Percentiles rank a stretch among this genome's conserved stretches.
phyloP scores from a whole-genome alignment of 2,888 invertebrate genomes.

The Luperina testacea region DNA sequence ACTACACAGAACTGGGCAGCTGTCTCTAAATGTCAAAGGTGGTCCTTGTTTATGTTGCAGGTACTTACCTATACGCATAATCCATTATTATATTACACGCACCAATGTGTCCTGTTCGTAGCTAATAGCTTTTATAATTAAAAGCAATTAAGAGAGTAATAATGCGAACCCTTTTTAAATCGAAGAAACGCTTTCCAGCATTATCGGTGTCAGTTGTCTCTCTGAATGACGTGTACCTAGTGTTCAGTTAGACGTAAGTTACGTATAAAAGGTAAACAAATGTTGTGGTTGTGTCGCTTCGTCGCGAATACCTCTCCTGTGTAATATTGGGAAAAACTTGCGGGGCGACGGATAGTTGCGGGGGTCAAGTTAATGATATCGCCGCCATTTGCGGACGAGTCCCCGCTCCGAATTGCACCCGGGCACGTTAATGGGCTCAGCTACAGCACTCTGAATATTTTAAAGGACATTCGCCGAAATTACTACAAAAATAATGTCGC shows the following conservation, averaged over 20 bases:
- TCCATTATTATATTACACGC: conserved; percentile 39
- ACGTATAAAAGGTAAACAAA: conserved; percentile 71
- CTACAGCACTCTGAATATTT: conserved; percentile 89
- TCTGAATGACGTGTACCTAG: conserved; percentile 62
- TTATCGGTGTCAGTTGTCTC: conserved; percentile 29
- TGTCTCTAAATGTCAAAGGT: conserved; percentile 44
- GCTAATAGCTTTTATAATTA: conserved; percentile 55
- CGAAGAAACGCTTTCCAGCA: conserved; percentile 46
- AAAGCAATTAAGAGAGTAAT: conserved; percentile 53
- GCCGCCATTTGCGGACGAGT: conserved; percentile 88
- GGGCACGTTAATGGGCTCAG: conserved; percentile 88
- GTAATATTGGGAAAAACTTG: conserved; percentile 89
- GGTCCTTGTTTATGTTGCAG: conserved; percentile 6
- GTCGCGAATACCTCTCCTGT: conserved; percentile 82
- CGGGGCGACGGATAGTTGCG: conserved; percentile 85
- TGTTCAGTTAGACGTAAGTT: conserved; percentile 63
- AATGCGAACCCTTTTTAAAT: conserved; percentile 56
- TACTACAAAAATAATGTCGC: conserved; percentile 90
- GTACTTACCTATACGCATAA: neutral
- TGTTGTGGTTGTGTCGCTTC: conserved; percentile 72
- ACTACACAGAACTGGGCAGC: conserved; percentile 20
- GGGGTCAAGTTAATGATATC: conserved; percentile 90
- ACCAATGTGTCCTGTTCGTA: conserved; percentile 38
- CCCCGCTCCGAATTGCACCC: conserved; percentile 87
- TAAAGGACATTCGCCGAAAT: conserved; percentile 90